Conservation (phyloP, 2,888 invertebrate species). For the Schizaphis graminum region DNA sequence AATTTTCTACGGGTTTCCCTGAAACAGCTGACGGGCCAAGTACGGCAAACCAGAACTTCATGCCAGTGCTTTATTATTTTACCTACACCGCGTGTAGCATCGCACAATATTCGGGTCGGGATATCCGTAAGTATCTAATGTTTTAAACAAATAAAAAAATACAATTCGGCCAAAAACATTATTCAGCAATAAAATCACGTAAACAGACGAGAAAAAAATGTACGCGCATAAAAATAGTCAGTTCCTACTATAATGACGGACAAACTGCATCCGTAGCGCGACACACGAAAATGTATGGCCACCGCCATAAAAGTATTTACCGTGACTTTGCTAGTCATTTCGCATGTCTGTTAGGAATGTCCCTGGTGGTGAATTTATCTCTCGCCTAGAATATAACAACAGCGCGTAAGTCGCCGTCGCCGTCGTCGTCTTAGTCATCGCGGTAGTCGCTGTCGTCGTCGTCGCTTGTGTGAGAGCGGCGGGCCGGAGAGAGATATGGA, state of each 20-base stretch:
- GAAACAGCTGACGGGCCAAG: background rate
- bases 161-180: background rate
- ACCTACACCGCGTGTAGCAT: background rate
- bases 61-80: background rate
- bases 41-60: background rate
- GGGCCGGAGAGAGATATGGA: background rate
- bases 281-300: background rate
- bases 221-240: constrained; percentile 4
- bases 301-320: constrained; percentile 35
- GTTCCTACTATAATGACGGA: background rate
- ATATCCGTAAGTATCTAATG: background rate
- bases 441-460: too few relatives aligned
- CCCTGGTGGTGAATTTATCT: constrained; percentile 50
- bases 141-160: background rate
- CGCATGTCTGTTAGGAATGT: constrained; percentile 46
- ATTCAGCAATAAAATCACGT: constrained; percentile 15
- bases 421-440: background rate
- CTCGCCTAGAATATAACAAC: background rate
- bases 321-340: constrained; percentile 53
- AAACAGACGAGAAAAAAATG: constrained; percentile 8
- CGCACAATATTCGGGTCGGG: background rate
- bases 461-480: background rate
- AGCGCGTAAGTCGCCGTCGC: background rate
- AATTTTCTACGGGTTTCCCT: background rate
- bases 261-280: background rate